These are phyloP conservation scores for Raphicerus campestris DNA, from an alignment of 2,113 vertebrate species.

Conservation along the genomic window DNA sequence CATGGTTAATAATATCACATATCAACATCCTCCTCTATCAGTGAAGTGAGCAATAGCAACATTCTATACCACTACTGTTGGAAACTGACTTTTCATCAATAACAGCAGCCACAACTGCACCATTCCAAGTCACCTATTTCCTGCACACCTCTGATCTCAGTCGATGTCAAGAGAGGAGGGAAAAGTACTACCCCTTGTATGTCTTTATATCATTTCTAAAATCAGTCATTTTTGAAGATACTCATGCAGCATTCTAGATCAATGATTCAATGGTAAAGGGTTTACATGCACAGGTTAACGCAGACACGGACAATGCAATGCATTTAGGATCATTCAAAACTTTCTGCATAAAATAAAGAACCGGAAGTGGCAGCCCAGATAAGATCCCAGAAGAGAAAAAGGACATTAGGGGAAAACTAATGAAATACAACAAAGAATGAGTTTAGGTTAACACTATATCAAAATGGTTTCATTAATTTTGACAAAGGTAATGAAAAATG, in stretches of 20 bases:
- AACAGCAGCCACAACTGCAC: no score
- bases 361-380: neutral
- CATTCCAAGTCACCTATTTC: neutral
- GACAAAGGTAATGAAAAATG: neutral
- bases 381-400: neutral
- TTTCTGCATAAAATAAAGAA: conserved; percentile 1
- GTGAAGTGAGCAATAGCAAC: neutral
- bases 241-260: neutral
- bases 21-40: neutral
- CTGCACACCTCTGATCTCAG: neutral
- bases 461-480: neutral
- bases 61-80: no score
- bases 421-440: neutral
- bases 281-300: neutral
- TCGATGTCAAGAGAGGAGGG: neutral
- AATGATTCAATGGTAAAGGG: neutral
- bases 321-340: neutral
- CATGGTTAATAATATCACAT: neutral
- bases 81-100: neutral
- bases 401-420: neutral
- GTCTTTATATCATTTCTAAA: neutral
- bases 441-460: neutral
- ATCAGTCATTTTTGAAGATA: neutral
- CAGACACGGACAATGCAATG: neutral
- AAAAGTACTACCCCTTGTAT: neutral